phyloP scores from a whole-genome alignment of 2,797 vertebrate genomes.

The Bufotes viridis region DNA sequence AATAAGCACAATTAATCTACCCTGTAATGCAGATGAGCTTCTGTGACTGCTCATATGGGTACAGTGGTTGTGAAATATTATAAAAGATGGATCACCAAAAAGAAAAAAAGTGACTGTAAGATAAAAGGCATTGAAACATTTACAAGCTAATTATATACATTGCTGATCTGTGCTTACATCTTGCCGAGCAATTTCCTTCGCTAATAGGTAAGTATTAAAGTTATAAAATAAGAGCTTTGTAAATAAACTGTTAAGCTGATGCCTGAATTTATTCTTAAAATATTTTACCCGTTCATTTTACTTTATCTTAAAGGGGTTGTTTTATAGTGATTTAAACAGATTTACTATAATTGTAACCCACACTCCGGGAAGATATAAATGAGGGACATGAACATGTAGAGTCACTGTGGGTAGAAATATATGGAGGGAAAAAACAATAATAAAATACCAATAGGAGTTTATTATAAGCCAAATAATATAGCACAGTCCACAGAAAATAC shows the following conservation, averaged over 20 bases:
- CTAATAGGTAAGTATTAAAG: slow-evolving; percentile 67
- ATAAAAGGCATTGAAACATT: slow-evolving; percentile 69
- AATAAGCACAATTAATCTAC: background rate
- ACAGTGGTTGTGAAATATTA: no score
- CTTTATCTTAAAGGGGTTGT: slow-evolving; percentile 7
- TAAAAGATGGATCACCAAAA: no score
- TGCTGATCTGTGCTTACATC: slow-evolving; percentile 66
- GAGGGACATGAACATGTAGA: no score
- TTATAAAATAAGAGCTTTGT: slow-evolving; percentile 57
- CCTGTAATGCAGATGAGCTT: background rate
- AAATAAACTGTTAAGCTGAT: slow-evolving; percentile 36
- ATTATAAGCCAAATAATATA: no score
- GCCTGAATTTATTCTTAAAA: background rate
- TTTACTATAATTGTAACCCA: no score
- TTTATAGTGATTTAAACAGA: no score
- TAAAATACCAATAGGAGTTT: no score
- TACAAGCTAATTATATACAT: slow-evolving; percentile 72
- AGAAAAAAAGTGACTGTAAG: slow-evolving; percentile 39
- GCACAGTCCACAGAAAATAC: no score
- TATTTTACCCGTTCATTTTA: background rate
- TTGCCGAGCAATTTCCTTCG: slow-evolving; percentile 69
- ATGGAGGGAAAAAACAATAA: no score
- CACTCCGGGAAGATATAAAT: no score
- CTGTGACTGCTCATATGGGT: background rate
- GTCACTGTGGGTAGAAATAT: no score